Evolutionary conservation across 2,797 vertebrate genomes (phyloP).

Genomic region (Sebastes reedi): DNA sequence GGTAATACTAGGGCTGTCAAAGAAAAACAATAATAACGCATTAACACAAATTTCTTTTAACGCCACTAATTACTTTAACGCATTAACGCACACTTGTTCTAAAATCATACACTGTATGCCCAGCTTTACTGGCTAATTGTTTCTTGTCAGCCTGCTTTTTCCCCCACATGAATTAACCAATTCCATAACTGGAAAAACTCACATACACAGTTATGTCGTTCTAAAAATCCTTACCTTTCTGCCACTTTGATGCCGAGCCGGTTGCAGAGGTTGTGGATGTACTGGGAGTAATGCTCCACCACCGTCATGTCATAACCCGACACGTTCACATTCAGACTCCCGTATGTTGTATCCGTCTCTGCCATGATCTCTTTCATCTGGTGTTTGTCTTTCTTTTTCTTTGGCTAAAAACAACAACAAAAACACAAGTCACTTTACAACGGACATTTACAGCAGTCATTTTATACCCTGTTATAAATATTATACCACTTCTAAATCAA

Average conservation of each 20-base stretch:
- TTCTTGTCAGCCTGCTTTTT: too few species aligned
- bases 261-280: conserved; percentile 91
- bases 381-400: conserved; percentile 82
- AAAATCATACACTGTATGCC: too few species aligned
- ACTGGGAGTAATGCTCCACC: conserved; percentile 88
- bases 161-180: not conserved
- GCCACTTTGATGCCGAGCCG: conserved; percentile 81
- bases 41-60: too few species aligned
- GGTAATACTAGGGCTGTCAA: too few species aligned
- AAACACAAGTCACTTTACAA: not conserved
- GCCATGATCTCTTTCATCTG: conserved; percentile 80
- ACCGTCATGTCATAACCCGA: conserved; percentile 89
- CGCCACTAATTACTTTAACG: too few species aligned
- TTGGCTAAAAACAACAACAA: conserved; percentile 45
- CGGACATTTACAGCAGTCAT: too few species aligned
- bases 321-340: conserved; percentile 86
- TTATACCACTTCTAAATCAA: too few species aligned
- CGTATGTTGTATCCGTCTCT: conserved; percentile 83
- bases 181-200: not conserved
- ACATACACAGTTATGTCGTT: not conserved
- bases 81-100: too few species aligned
- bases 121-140: too few species aligned
- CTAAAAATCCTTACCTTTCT: conserved; percentile 82
- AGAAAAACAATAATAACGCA: too few species aligned
- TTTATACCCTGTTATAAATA: too few species aligned